Evolutionary conservation across 2,113 vertebrate species (phyloP).

Genomic region (Antechinus flavipes): DNA sequence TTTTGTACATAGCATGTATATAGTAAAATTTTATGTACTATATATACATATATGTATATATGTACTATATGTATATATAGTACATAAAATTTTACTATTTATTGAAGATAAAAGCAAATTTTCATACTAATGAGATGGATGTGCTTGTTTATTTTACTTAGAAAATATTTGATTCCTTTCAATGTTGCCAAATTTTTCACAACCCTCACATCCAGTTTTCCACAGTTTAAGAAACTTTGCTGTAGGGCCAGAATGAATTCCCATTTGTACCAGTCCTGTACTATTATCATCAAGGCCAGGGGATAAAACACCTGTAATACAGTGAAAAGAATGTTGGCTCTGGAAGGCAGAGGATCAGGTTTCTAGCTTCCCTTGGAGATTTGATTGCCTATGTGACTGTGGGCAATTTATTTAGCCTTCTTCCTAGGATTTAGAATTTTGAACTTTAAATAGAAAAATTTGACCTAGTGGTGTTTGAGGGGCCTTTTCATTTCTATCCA

Average conservation of each 20-base stretch:
- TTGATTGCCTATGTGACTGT: neutral
- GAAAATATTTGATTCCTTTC: too few species aligned
- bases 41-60: too few species aligned
- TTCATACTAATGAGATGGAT: too few species aligned
- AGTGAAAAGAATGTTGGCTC: neutral
- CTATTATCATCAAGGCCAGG: neutral
- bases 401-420: neutral
- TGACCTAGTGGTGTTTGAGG: neutral
- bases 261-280: neutral
- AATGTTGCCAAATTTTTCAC: too few species aligned
- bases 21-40: too few species aligned
- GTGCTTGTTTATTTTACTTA: too few species aligned
- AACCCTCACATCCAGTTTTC: too few species aligned
- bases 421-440: neutral
- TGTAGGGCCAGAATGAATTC: neutral
- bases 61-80: too few species aligned
- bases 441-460: neutral
- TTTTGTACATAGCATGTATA: too few species aligned
- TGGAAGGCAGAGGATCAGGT: neutral
- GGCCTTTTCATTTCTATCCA: neutral
- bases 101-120: too few species aligned
- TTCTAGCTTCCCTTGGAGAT: neutral
- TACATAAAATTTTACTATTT: too few species aligned
- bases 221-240: too few species aligned
- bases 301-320: neutral